phyloP scores from a whole-genome alignment of 2,888 invertebrate species.

The Malacosoma neustria region DNA sequence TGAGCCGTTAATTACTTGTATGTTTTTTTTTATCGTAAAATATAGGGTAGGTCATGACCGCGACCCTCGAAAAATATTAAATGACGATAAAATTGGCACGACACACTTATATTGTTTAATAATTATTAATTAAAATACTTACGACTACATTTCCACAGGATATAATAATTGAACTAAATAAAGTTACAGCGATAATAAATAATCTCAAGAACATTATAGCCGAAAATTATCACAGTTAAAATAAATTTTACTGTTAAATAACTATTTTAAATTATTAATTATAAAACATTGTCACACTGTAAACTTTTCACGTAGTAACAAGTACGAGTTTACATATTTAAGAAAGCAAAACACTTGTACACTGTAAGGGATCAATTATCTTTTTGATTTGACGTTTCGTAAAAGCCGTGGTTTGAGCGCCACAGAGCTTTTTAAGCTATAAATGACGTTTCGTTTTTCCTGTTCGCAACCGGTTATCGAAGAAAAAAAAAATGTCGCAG shows the following conservation, averaged over 20 bases:
- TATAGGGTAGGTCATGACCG: neutral
- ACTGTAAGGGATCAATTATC: constrained; percentile 18
- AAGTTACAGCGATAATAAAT: constrained; percentile 23
- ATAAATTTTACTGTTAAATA: constrained; percentile 17
- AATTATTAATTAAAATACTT: constrained; percentile 1
- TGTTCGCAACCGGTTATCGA: neutral
- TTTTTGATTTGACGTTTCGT: constrained; percentile 15
- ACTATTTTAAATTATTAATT: too few species aligned
- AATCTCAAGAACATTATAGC: constrained; percentile 33
- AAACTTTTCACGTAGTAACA: too few species aligned
- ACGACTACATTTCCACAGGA: constrained; percentile 19
- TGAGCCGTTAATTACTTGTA: neutral
- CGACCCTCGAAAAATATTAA: neutral
- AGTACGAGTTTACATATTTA: too few species aligned
- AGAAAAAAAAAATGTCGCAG: constrained; percentile 10
- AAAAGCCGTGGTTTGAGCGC: neutral
- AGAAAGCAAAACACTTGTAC: constrained; percentile 2
- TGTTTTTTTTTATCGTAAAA: neutral
- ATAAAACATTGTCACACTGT: too few species aligned
- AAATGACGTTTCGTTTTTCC: neutral
- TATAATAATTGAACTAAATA: constrained; percentile 18
- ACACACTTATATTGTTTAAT: neutral
- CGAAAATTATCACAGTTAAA: constrained; percentile 31
- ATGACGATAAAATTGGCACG: neutral
- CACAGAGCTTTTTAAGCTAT: constrained; percentile 1